phyloP scores from a whole-genome alignment of 2,113 vertebrate genomes.

The Erythrolamprus reginae region DNA sequence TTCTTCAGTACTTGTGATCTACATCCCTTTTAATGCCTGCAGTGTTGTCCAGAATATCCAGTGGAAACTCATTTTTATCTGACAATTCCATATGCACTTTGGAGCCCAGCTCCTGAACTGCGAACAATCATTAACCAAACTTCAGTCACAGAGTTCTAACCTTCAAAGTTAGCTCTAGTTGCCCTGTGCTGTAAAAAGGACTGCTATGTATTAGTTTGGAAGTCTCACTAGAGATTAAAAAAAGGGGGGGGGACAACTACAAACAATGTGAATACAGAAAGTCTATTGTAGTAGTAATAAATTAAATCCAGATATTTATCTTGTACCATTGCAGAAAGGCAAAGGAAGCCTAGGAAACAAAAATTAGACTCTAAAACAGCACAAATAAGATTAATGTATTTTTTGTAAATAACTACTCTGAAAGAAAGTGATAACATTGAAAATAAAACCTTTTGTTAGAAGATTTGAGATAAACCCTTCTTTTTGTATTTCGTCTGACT shows the following conservation, averaged over 20 bases:
- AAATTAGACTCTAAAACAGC: conserved; percentile 49
- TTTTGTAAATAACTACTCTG: conserved; percentile 26
- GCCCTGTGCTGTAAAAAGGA: neutral
- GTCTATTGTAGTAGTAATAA: conserved; percentile 22
- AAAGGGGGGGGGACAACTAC: neutral
- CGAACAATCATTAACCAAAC: neutral
- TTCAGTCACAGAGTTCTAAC: neutral
- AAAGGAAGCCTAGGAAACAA: conserved; percentile 4
- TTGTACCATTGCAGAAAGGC: neutral
- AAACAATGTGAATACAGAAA: conserved; percentile 39
- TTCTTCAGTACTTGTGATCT: neutral
- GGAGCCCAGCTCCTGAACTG: neutral
- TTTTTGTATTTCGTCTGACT: neutral
- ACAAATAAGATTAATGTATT: conserved; percentile 3
- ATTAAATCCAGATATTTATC: conserved; percentile 58
- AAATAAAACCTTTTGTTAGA: conserved; percentile 28
- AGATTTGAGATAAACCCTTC: conserved; percentile 14
- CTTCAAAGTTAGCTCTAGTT: neutral
- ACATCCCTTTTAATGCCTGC: neutral
- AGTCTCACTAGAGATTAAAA: neutral
- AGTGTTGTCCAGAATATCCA: neutral
- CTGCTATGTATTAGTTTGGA: neutral
- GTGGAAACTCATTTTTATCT: neutral
- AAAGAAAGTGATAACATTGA: conserved; percentile 28
- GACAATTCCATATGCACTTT: neutral